Conservation (phyloP, 1,140 invertebrate genomes). For the Zaprionus vittiger region DNA sequence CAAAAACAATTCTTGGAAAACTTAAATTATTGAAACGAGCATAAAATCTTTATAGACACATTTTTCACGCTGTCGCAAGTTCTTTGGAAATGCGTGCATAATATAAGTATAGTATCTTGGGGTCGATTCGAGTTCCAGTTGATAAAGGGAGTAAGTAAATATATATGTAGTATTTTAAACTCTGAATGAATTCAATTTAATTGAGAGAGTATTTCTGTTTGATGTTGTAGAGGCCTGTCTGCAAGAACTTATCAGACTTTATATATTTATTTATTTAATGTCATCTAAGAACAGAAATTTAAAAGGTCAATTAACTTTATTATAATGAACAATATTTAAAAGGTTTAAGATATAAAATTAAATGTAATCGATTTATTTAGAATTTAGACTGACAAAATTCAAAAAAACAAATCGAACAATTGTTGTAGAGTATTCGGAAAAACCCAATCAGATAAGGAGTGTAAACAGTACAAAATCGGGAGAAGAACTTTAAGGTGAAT, state of each 20-base stretch:
- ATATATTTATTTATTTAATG: not conserved
- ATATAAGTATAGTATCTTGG: slow-evolving; percentile 9
- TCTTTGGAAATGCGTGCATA: slow-evolving; percentile 51
- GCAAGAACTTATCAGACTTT: too few relatives aligned
- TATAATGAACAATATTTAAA: too few relatives aligned
- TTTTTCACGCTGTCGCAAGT: slow-evolving; percentile 70
- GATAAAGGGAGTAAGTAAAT: slow-evolving; percentile 1
- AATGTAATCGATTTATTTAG: too few relatives aligned
- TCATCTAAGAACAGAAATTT: too few relatives aligned
- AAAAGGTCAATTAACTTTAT: too few relatives aligned
- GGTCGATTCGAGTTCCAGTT: slow-evolving; percentile 13
- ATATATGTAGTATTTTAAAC: not conserved
- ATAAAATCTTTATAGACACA: slow-evolving; percentile 58
- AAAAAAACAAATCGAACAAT: too few relatives aligned
- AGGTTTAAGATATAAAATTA: too few relatives aligned
- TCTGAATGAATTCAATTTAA: slow-evolving; percentile 6
- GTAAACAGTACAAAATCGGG: too few relatives aligned
- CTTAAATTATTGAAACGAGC: slow-evolving; percentile 73
- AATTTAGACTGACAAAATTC: too few relatives aligned
- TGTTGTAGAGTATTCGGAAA: too few relatives aligned
- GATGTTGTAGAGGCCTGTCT: not conserved
- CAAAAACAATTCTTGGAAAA: slow-evolving; percentile 69
- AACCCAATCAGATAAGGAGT: too few relatives aligned
- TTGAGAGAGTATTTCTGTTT: not conserved
- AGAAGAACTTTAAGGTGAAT: too few relatives aligned